Evolutionary conservation across 2,113 vertebrate genomes (phyloP), one percentile per base, ranked within the genome.

Genomic region (Corythoichthys intestinalis): DNA sequence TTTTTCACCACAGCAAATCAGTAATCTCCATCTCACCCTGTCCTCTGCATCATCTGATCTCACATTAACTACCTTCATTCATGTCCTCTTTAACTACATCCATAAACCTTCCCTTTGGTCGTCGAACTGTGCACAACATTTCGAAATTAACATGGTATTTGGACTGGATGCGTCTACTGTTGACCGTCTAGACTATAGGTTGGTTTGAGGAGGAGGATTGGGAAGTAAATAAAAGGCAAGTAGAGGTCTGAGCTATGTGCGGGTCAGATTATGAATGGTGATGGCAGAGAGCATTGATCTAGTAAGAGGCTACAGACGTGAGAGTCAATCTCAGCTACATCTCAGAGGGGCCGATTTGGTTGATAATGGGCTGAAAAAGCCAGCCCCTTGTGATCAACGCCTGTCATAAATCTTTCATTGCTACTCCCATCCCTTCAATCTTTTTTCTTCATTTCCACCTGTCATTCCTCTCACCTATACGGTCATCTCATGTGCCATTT

Each of bases 321-420:
- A 54, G 74, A 79, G 71, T 66, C 69, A 76, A 69, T 72, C 63
- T 66, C 77, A 66, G 74, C 71, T 72, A 75, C 74, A 50, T 85
- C 84, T 80, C 76, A 66, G 76, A 73, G 77, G 78, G 72, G 65
- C 67, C 17, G 74, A 88, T 88, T 89, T 83, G 79, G 83, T 85
- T 89, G 87, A 89, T 89, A 87, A 90, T 83, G 79, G 80, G 72
- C 82, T 83, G 86, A 88, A 88, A 86, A 86, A 89, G 79, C 79
- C 20, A 48, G 14, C 61, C 44, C 80, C 65, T 83, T 77, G 74
- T 79, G 79, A 73, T 78, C 85, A 82, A 69, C 74, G 81, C 70
- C 73, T 69, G 77, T 87, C 85, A 90, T 89, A 83, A 88, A 89
- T 88, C 83, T 89, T 83, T 86, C 85, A 88, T 88, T 85, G 84